phyloP scores from a whole-genome alignment of 2,113 vertebrate species.

The Myocastor coypus region DNA sequence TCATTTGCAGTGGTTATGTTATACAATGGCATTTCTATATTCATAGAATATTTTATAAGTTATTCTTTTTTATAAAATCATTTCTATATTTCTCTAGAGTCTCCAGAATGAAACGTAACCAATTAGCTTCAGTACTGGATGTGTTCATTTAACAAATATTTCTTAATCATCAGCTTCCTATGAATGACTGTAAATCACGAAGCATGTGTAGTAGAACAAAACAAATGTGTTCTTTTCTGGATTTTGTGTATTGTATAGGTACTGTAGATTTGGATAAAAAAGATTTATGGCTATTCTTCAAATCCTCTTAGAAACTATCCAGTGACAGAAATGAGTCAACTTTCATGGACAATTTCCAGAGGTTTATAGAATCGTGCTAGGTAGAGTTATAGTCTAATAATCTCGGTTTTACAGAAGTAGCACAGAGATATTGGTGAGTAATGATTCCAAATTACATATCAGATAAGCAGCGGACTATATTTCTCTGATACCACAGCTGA shows the following conservation, averaged over 20 bases:
- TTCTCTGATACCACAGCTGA: neutral
- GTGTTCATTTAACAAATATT: conserved; percentile 40
- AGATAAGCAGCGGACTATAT: neutral
- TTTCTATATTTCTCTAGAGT: conserved; percentile 24
- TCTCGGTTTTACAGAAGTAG: neutral
- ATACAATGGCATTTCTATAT: conserved; percentile 18
- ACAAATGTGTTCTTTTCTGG: neutral
- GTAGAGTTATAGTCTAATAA: conserved; percentile 32
- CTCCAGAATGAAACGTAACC: conserved; percentile 79
- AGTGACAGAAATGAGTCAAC: conserved; percentile 75
- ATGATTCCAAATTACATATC: neutral
- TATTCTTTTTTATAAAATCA: conserved; percentile 41
- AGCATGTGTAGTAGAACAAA: conserved; percentile 45
- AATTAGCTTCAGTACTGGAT: conserved; percentile 79
- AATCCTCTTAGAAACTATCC: conserved; percentile 87
- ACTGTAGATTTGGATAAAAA: conserved; percentile 88
- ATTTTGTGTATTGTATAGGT: conserved; percentile 59
- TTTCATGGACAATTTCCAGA: neutral
- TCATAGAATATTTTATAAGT: neutral
- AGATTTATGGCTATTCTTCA: conserved; percentile 84
- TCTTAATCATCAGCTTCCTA: conserved; percentile 34
- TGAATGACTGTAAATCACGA: conserved; percentile 2
- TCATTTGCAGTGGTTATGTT: neutral
- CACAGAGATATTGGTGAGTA: conserved; percentile 6
- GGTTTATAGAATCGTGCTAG: conserved; percentile 25